phyloP scores from a whole-genome alignment of 2,113 vertebrate species.

The Chrysochloris asiatica region DNA sequence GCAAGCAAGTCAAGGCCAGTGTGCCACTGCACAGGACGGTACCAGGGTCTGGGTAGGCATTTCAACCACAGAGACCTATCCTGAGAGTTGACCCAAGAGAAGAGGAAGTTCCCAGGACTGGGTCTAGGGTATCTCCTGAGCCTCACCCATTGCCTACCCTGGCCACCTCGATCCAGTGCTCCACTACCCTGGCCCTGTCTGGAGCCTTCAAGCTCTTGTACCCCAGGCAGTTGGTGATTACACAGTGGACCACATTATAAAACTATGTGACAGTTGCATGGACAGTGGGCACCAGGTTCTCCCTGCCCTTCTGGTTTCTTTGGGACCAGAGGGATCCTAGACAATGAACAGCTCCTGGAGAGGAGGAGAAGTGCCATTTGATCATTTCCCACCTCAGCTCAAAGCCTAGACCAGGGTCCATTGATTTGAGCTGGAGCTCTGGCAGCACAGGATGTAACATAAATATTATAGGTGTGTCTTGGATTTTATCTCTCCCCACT shows the following conservation, averaged over 20 bases:
- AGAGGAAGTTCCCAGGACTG: too few species aligned
- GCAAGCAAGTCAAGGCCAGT: too few species aligned
- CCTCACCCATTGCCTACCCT: too few species aligned
- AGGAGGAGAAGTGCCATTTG: neutral
- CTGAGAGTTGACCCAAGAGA: neutral
- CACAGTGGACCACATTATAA: slow-evolving; percentile 97
- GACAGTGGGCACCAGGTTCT: slow-evolving; percentile 96
- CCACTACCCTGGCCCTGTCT: slow-evolving; percentile 93
- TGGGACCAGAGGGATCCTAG: slow-evolving; percentile 99
- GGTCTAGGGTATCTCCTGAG: too few species aligned
- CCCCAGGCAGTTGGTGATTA: slow-evolving; percentile 95
- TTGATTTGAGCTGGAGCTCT: neutral
- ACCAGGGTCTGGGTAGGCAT: too few species aligned
- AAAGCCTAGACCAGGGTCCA: too few species aligned
- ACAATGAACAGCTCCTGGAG: slow-evolving; percentile 96
- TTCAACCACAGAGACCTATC: too few species aligned
- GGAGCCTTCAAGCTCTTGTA: slow-evolving; percentile 90
- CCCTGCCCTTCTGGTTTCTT: slow-evolving; percentile 98
- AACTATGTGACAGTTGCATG: slow-evolving; percentile 96
- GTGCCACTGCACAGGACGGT: too few species aligned
- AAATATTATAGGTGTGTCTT: too few species aligned
- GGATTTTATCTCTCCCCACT: neutral
- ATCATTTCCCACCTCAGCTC: rapidly evolving
- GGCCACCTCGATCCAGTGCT: slow-evolving; percentile 98
- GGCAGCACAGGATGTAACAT: too few species aligned